phyloP scores from a whole-genome alignment of 2,888 invertebrate genomes.

The Stegophylla sp. region DNA sequence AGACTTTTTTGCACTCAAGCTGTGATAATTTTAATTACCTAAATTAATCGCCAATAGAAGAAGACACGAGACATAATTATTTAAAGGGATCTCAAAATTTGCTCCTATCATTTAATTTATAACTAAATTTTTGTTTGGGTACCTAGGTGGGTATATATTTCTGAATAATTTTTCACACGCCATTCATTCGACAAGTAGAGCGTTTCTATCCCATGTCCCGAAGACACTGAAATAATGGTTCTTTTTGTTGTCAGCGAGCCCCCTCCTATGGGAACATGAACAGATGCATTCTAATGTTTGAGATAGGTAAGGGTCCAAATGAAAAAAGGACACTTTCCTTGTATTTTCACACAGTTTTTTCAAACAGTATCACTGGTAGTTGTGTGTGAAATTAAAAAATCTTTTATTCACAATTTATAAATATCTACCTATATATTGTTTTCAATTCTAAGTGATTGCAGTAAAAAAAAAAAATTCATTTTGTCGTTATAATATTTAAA shows the following conservation, averaged over 20 bases:
- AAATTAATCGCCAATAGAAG: too few relatives aligned
- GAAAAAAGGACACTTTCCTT: slow-evolving; percentile 38
- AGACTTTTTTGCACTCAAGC: too few relatives aligned
- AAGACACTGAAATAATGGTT: slow-evolving; percentile 34
- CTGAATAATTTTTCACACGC: slow-evolving; percentile 50
- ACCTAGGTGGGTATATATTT: slow-evolving; percentile 26
- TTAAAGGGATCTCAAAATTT: slow-evolving; percentile 2
- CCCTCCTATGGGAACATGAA: slow-evolving; percentile 49
- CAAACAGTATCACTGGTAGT: not conserved
- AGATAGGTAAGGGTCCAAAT: slow-evolving; percentile 37
- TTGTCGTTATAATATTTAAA: too few relatives aligned
- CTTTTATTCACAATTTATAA: too few relatives aligned
- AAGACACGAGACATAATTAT: too few relatives aligned
- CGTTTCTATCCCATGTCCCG: slow-evolving; percentile 15
- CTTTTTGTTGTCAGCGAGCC: slow-evolving; percentile 6
- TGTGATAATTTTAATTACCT: too few relatives aligned
- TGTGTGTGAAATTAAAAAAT: slow-evolving; percentile 2
- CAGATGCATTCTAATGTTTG: slow-evolving; percentile 45
- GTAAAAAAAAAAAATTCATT: too few relatives aligned
- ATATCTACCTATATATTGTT: too few relatives aligned
- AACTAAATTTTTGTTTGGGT: slow-evolving; percentile 29
- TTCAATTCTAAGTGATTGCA: too few relatives aligned
- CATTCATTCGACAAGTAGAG: slow-evolving; percentile 35
- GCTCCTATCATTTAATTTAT: not conserved
- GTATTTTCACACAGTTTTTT: slow-evolving; percentile 41